phyloP scores from a whole-genome alignment of 2,888 invertebrate genomes.

The Microctonus brassicae region DNA sequence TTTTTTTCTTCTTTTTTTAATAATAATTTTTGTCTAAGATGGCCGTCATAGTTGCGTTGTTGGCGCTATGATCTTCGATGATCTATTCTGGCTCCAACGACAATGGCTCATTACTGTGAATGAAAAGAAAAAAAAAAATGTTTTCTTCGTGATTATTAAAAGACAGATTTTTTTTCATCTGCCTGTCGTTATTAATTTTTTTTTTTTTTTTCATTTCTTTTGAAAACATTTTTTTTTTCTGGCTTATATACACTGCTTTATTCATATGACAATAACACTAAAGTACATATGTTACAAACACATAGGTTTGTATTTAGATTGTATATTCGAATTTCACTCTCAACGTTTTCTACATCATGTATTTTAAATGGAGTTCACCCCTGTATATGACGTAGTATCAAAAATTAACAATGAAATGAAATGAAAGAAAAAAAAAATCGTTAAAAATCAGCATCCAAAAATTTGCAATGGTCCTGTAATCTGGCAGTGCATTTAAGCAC shows the following conservation, averaged over 20 bases:
- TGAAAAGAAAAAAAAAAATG: slow-evolving; percentile 24
- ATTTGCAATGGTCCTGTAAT: slow-evolving; percentile 52
- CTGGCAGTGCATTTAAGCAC: slow-evolving; percentile 68
- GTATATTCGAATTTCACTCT: no score
- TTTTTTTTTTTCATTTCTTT: not conserved
- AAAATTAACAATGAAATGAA: no score
- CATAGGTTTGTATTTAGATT: no score
- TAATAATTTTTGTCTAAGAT: slow-evolving; percentile 48
- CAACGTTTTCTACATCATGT: no score
- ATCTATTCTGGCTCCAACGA: slow-evolving; percentile 27
- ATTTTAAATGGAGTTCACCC: no score
- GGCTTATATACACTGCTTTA: no score
- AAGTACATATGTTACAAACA: no score
- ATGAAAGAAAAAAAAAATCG: slow-evolving; percentile 2
- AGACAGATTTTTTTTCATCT: not conserved
- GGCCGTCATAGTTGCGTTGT: slow-evolving; percentile 39
- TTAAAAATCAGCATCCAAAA: slow-evolving; percentile 18
- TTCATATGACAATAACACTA: no score
- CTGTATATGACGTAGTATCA: no score
- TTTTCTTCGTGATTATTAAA: slow-evolving; percentile 18
- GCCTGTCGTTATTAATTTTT: no score
- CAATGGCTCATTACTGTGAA: slow-evolving; percentile 36
- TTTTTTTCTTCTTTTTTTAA: slow-evolving; percentile 34
- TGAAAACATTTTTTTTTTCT: not conserved
- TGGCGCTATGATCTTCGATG: slow-evolving; percentile 3